Conservation (phyloP, 2,797 vertebrate genomes). For the Enteromius afrohamiltoni region DNA sequence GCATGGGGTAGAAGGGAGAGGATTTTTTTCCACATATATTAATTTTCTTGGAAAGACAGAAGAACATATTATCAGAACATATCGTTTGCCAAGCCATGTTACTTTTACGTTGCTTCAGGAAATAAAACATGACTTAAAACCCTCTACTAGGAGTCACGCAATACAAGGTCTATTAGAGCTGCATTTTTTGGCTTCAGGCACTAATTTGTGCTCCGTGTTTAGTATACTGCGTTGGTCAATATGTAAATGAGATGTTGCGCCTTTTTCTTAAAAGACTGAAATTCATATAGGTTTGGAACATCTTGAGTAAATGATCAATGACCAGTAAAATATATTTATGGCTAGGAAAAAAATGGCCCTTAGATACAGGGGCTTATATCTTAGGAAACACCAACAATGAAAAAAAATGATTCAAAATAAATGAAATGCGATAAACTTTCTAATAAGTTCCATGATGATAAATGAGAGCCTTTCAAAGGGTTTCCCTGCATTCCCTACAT, state of each 20-base stretch:
- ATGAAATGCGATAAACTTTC: background rate
- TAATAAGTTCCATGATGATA: background rate
- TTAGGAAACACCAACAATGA: background rate
- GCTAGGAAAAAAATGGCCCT: background rate
- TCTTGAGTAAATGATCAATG: too few species aligned
- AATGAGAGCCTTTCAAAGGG: background rate
- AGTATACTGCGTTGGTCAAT: background rate
- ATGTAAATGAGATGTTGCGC: background rate
- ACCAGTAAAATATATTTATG: too few species aligned
- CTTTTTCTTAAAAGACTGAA: too few species aligned
- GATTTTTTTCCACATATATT: background rate
- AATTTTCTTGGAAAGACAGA: background rate
- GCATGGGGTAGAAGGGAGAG: background rate
- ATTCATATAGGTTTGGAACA: too few species aligned
- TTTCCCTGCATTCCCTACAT: background rate
- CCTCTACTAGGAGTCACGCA: too few species aligned
- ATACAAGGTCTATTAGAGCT: background rate
- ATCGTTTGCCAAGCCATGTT: too few species aligned
- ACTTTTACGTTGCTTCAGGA: too few species aligned
- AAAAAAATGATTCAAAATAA: background rate
- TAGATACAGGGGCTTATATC: background rate
- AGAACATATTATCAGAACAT: too few species aligned
- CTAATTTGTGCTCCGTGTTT: too few species aligned
- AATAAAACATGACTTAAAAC: background rate
- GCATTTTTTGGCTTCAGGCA: too few species aligned